Base-by-base conservation (phyloP, 2,888 invertebrate species). In the Allophyes oxyacanthae region DNA sequence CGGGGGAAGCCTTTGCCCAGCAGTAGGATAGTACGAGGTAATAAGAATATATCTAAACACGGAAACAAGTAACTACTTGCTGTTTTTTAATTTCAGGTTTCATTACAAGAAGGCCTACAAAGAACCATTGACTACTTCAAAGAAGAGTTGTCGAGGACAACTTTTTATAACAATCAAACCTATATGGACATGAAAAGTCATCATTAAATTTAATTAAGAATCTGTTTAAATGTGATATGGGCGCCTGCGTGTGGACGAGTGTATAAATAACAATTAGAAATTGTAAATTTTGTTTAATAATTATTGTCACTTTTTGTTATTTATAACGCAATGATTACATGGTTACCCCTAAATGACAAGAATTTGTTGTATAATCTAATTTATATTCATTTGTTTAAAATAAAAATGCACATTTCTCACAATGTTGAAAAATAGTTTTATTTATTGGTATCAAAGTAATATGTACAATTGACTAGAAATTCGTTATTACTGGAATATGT, bases 71-170 rank as follows among this genome's bases (percentile, higher is more conserved):
- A n/a, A n/a, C n/a, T n/a, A n/a, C n/a, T n/a, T n/a, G n/a, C n/a
- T n/a, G n/a, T n/a, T n/a, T n/a, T n/a, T 11, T 0, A 10, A 10
- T 82, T 87, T 56, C 87, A 97, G 96, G 96, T 98, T 10, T 95
- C 97, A 2, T 94, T 99, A 76, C 95, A 96, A 87, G 96, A 96
- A 56, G 99, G 99, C 25, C 95, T 99, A 10, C 96, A 97, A 78
- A 97, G 96, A 90, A 99, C 99, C 28, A 98, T 99, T 59, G 96
- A 97, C 61, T 99, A 99, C 89, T 99, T 99, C 89, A 96, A 96
- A 65, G 97, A 97, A 83, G 99, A 99, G 92, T 92, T 99, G 59
- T 88, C 91, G n/a, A 84, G 94, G 70, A 91, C 89, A 48, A 91
- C 92, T 54, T 92, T 92, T 77, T 84, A 85, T 59, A 92, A 93